These are phyloP conservation scores for Theretra japonica DNA, from an alignment of 2,888 invertebrate species.

Conservation along the genomic window DNA sequence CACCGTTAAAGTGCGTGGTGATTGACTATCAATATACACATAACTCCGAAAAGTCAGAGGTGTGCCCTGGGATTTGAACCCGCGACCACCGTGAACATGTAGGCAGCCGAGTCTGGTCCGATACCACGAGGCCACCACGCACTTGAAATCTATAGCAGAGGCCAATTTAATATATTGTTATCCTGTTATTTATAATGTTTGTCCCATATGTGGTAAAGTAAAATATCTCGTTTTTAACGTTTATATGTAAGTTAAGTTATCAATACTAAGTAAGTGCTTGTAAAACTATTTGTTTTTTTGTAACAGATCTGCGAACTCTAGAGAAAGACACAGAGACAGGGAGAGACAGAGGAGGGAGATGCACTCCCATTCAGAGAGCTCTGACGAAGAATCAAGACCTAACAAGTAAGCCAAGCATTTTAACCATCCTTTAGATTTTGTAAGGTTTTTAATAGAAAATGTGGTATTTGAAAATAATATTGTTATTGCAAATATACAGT, in stretches of 20 bases:
- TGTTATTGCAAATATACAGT: no score
- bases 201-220: no score
- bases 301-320: constrained; percentile 47
- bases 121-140: no score
- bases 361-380: constrained; percentile 85
- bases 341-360: constrained; percentile 78
- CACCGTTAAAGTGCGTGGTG: no score
- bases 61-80: no score
- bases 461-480: no score
- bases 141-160: no score
- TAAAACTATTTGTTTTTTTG: constrained; percentile 8
- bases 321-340: constrained; percentile 80
- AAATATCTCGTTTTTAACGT: no score
- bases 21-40: no score
- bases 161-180: neutral
- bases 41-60: no score
- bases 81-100: no score
- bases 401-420: constrained; percentile 73
- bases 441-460: neutral
- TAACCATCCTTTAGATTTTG: neutral
- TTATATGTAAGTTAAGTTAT: neutral
- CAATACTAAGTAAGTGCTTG: constrained; percentile 1
- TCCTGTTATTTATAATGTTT: neutral
- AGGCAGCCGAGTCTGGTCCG: no score
- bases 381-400: constrained; percentile 87